phyloP scores from a whole-genome alignment of 2,113 vertebrate genomes.

The Centropristis striata region DNA sequence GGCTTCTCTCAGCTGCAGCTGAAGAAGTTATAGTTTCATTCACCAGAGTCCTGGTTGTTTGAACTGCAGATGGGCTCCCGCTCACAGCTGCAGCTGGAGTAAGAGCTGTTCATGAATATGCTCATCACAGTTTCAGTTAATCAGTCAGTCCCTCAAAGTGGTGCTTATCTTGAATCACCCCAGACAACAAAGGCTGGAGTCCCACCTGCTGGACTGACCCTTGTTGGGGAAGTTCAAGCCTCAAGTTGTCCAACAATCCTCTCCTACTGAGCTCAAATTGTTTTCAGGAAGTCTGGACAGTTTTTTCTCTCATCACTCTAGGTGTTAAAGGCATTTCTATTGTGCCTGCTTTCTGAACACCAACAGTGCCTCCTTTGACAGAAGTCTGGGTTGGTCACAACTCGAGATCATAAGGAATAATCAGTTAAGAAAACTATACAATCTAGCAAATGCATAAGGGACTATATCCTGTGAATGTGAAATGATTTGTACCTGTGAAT shows the following conservation, averaged over 20 bases:
- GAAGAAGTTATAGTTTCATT: slow-evolving; percentile 42
- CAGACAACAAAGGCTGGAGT: slow-evolving; percentile 36
- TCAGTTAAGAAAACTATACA: background rate
- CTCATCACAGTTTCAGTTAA: slow-evolving; percentile 56
- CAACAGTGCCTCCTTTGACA: background rate
- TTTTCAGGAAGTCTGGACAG: background rate
- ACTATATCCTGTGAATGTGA: background rate
- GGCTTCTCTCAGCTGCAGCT: slow-evolving; percentile 46
- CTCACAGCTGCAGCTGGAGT: slow-evolving; percentile 58
- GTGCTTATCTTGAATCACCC: slow-evolving; percentile 52
- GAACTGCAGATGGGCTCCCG: slow-evolving; percentile 25
- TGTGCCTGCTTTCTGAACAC: background rate
- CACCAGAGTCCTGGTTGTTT: slow-evolving; percentile 37
- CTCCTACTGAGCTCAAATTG: background rate
- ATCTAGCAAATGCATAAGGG: background rate
- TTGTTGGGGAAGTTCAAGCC: slow-evolving; percentile 8
- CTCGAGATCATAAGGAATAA: background rate
- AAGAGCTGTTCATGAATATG: slow-evolving; percentile 52
- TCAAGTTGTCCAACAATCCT: slow-evolving; percentile 29
- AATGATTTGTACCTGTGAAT: background rate
- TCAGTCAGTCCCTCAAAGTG: slow-evolving; percentile 46
- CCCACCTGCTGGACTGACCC: slow-evolving; percentile 48
- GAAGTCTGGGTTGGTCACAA: background rate
- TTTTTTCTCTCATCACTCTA: background rate
- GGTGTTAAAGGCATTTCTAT: background rate